Percentiles rank a stretch among this genome's conserved stretches.
Conservation (phyloP, 2,797 vertebrate species). For the Fundulus diaphanus region DNA sequence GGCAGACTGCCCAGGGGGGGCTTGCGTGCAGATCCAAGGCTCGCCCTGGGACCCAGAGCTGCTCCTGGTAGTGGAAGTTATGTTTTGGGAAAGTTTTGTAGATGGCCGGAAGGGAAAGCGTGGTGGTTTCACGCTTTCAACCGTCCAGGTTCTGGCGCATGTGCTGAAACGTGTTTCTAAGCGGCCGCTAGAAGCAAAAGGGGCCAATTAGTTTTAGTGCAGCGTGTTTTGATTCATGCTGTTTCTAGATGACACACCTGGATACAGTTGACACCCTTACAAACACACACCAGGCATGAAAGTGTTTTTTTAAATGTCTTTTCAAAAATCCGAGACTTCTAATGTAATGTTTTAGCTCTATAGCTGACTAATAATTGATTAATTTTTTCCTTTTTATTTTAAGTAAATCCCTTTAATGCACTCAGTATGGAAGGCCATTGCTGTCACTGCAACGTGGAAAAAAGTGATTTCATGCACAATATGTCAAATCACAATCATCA, state of each 20-base stretch:
- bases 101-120: constrained; percentile 28
- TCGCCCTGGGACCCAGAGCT: constrained; percentile 24
- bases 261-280: constrained; percentile 6
- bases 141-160: constrained; percentile 21
- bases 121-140: constrained; percentile 53
- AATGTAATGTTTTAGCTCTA: too few species aligned
- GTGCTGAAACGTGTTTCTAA: constrained; percentile 55
- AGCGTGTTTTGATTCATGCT: constrained; percentile 4
- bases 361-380: not conserved
- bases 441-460: too few species aligned
- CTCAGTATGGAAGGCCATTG: too few species aligned
- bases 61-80: constrained; percentile 22
- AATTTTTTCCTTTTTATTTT: not conserved
- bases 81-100: constrained; percentile 42
- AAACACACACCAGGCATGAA: too few species aligned
- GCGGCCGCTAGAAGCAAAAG: constrained; percentile 47
- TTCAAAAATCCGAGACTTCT: too few species aligned
- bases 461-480: too few species aligned
- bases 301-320: too few species aligned
- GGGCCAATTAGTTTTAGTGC: constrained; percentile 1
- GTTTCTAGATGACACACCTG: constrained; percentile 21
- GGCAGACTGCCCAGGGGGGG: constrained; percentile 20
- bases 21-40: constrained; percentile 23
- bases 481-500: too few species aligned
- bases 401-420: not conserved